Evolutionary conservation across 2,797 vertebrate species (phyloP), one percentile per base, ranked within the genome.

Genomic region (Nannoperca australis): DNA sequence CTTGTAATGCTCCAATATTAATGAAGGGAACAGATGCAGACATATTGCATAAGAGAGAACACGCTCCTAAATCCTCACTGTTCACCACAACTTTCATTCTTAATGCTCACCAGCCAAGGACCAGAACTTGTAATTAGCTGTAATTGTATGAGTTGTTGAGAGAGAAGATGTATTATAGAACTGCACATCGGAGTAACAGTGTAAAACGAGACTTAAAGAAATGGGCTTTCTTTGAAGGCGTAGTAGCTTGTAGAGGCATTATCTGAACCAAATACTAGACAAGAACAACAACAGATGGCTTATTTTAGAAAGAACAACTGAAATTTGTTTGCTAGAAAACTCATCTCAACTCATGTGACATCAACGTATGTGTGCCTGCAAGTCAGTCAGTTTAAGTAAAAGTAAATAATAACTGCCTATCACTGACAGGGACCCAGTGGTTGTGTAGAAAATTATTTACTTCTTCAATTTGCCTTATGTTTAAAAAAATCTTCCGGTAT

Each of bases 171-270:
- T 70, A 17, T 76, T 79, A 77, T 24, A 64, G 72, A 84, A 70
- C 34, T 40, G 79, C 72, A 79, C 49, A 55, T 50, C n/a, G 45
- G 24, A 66, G 42, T 85, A 55, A 64, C 51, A 66, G 63, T 69
- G 88, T 82, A 72, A 85, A 84, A 89, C 79, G 7, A 86, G 79
- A 70, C 64, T 72, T 44, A 70, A 78, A 79, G 77, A 83, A 55
- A 30, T 49, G 32, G 24, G 34, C 45, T 76, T 68, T 78, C 5
- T 81, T 55, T 79, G 38, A 74, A 72, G 45, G 45, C 76, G 70
- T 44, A 73, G 60, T 82, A 80, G 65, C 60, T 83, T 83, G 78
- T 65, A 53, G 20, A 83, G 55, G 50, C 58, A 62, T 76, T 73
- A 70, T 79, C 49, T 84, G 49, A 72, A 62, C 58, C 51, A 70